Conservation (phyloP, 2,113 vertebrate genomes). For the Arothron firmamentum region DNA sequence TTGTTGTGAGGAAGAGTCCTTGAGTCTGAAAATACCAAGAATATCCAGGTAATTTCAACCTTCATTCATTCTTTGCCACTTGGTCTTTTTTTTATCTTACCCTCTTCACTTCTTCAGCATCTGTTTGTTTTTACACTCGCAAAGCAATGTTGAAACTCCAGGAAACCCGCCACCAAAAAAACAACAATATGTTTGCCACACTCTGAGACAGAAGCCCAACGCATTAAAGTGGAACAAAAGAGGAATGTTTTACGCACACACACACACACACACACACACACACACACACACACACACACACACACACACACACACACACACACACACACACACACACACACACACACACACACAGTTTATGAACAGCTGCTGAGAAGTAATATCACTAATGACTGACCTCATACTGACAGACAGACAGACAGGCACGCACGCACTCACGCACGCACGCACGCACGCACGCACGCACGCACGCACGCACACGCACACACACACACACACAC, state of each 20-base stretch:
- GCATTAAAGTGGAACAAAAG: neutral
- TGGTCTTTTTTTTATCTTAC: neutral
- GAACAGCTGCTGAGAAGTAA: conserved; percentile 61
- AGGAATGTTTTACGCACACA: neutral
- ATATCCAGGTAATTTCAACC: too few relatives aligned
- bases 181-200: too few relatives aligned
- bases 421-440: neutral
- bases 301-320: conserved; percentile 8
- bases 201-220: too few relatives aligned
- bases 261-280: conserved; percentile 1
- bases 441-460: conserved; percentile 13
- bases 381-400: conserved; percentile 67
- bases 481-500: conserved; percentile 20
- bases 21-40: neutral
- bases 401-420: too few relatives aligned
- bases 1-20: neutral
- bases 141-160: too few relatives aligned
- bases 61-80: neutral
- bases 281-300: conserved; percentile 35
- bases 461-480: too few relatives aligned
- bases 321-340: conserved; percentile 3
- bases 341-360: conserved; percentile 32
- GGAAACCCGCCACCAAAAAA: too few relatives aligned
- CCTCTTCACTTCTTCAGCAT: too few relatives aligned
- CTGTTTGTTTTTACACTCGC: too few relatives aligned